Conservation (phyloP, 2,113 vertebrate species). For the Corynorhinus townsendii region DNA sequence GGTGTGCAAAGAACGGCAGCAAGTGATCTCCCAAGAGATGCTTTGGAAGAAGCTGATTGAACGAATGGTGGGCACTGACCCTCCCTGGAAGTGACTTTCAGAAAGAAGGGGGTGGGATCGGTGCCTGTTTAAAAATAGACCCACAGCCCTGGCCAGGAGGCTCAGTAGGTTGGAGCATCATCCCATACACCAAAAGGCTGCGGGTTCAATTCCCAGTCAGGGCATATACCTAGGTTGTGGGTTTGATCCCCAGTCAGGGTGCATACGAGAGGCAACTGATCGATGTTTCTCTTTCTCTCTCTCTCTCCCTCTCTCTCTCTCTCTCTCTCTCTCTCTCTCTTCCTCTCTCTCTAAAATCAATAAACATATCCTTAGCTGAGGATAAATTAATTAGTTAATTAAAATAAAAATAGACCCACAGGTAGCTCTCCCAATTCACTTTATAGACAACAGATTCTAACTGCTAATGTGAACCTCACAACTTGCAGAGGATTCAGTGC, state of each 20-base stretch:
- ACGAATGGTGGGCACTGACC: conserved; percentile 97
- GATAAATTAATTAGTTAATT: not conserved
- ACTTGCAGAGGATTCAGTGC: conserved; percentile 98
- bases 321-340: not conserved
- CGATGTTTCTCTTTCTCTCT: not conserved
- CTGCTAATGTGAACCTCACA: conserved; percentile 97
- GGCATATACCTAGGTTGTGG: not conserved
- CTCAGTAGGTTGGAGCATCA: not conserved
- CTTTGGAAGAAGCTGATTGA: conserved; percentile 98
- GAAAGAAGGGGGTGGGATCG: conserved; percentile 98
- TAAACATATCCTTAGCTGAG: not conserved
- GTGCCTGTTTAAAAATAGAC: conserved; percentile 93
- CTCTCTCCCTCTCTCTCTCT: no score
- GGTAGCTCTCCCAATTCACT: conserved; percentile 97
- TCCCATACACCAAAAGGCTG: not conserved
- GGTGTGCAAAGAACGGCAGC: conserved; percentile 97
- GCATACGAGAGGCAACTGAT: not conserved
- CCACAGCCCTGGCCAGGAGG: not conserved
- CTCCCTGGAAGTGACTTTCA: conserved; percentile 96
- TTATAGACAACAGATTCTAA: conserved; percentile 99
- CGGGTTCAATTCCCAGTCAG: not conserved
- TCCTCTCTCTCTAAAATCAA: not conserved
- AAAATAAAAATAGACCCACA: conserved; percentile 89
- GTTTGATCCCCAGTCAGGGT: not conserved
- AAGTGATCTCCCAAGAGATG: conserved; percentile 97